These are phyloP conservation scores for Elephantulus edwardii DNA, from an alignment of 2,113 vertebrate species.

Conservation along the genomic window DNA sequence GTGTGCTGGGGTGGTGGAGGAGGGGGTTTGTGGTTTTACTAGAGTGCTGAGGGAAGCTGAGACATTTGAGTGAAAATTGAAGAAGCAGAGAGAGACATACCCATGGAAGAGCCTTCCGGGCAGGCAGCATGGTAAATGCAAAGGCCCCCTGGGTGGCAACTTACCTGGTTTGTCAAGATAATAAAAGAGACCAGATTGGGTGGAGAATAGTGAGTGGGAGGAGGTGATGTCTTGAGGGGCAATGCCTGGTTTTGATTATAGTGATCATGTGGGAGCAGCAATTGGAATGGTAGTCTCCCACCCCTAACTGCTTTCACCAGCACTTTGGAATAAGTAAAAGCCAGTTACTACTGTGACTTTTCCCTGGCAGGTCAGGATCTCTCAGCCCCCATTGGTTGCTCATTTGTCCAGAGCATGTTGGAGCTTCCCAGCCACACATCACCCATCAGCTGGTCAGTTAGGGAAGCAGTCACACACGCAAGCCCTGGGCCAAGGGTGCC, in stretches of 20 bases:
- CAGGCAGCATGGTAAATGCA: neutral
- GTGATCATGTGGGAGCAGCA: neutral
- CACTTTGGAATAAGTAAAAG: neutral
- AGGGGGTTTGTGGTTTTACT: neutral
- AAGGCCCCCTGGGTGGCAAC: neutral
- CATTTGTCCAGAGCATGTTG: neutral
- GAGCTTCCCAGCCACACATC: neutral
- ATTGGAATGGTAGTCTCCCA: neutral
- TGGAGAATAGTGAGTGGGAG: neutral
- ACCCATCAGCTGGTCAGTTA: too few relatives aligned
- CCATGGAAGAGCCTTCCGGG: neutral
- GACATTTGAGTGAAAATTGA: neutral
- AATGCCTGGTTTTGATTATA: neutral
- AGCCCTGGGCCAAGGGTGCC: neutral
- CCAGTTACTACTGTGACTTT: neutral
- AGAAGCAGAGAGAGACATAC: neutral
- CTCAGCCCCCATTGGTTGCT: neutral
- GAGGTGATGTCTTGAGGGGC: neutral
- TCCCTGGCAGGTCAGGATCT: neutral
- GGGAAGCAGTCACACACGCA: neutral
- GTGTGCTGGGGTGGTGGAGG: neutral
- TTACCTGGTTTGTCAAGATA: neutral
- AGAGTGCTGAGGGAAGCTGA: neutral
- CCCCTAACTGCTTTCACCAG: neutral
- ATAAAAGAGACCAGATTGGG: neutral